Base-by-base conservation (phyloP, 2,797 vertebrate species). In the Pseudotriccus pelzelni region DNA sequence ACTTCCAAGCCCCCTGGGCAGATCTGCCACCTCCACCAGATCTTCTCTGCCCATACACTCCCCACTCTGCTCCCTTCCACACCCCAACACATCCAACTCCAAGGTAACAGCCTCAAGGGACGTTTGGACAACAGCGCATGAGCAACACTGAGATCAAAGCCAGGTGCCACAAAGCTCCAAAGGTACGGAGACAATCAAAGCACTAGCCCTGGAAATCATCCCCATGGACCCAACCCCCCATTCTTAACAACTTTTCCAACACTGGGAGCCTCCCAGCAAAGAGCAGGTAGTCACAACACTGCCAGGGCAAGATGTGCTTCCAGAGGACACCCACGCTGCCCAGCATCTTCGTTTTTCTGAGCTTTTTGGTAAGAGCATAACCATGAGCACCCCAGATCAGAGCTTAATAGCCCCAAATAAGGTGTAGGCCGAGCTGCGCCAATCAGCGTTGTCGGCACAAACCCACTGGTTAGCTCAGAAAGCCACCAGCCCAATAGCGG, bases 41-140 rank as follows among this genome's bases (percentile, higher is more conserved):
- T 28, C n/a, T 77, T 15, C 23, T 69, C 43, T 34, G 55, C 49
- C 60, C 52, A n/a, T 6, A 4, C 6, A 2, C 56, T 84, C 14
- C 7, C 12, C 15, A 66, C 7, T 14, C 37, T 47, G 39, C 27
- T 86, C 50, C 72, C 32, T 64, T 67, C 3, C 0, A 2, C 9
- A 8, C 64, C n/a, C 13, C 19, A 44, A 66, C 16, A 68, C 21
- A 41, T 3, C 44, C 8, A 23, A 46, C 39, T 63, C 83, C 50
- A 46, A 58, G n/a, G n/a, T 32, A 53, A 47, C 2, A 84, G 20
- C 41, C 76, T 69, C 47, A 39, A 70, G 49, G 41, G 18, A 78
- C 12, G 7, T 41, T 52, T 58, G 49, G 39, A 52, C 25, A 25
- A 58, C 0, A 0, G 11, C 0, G 0, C 1, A 21, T 2, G 5